Evolutionary conservation across 64 coral and sea anemone species (phyloP), one percentile per base, ranked within the genome.

Genomic region (Stylophora pistillata): DNA sequence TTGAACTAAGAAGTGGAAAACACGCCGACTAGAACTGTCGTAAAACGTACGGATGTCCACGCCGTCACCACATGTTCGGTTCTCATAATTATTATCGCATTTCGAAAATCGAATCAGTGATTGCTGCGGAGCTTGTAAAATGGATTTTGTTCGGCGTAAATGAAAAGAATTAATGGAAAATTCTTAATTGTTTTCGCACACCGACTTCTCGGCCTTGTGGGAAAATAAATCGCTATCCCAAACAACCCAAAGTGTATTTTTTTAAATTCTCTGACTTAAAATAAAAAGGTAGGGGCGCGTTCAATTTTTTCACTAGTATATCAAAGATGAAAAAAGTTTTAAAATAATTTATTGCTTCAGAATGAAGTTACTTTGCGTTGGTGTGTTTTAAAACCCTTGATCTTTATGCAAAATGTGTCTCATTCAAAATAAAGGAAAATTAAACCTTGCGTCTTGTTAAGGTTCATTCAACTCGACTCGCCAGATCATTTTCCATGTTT

Each of bases 51-150:
- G 80, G 80, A 84, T 69, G 65, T 84, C 25, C 33, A 15, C 23
- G 10, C 20, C 53, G 21, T 70, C 30, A 23, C 31, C 80, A 84
- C 80, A 69, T 84, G 80, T 84, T 70, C 13, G 32, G 80, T 84
- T 84, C 80, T 69, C 80, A 84, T 84, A 84, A 84, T 84, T 53
- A 84, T 41, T 70, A 84, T 62, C 61, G 33, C 30, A 84, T 65
- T 84, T 84, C 23, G 23, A 84, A 84, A 84, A 84, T 84, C 60
- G 34, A 84, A 84, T 84, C 69, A 84, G 23, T 84, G 61, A 34
- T 20, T 13, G 30, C 20, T 70, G 12, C n/a, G 30, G 69, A 84
- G 60, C 80, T 70, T 28, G 20, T 65, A 53, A 84, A 84, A 84
- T 84, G 60, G 80, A 84, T 84, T 84, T 84, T 84, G 30, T 53